Base-by-base conservation (phyloP, 2,888 invertebrate genomes). In the Gymnocheta viridis region DNA sequence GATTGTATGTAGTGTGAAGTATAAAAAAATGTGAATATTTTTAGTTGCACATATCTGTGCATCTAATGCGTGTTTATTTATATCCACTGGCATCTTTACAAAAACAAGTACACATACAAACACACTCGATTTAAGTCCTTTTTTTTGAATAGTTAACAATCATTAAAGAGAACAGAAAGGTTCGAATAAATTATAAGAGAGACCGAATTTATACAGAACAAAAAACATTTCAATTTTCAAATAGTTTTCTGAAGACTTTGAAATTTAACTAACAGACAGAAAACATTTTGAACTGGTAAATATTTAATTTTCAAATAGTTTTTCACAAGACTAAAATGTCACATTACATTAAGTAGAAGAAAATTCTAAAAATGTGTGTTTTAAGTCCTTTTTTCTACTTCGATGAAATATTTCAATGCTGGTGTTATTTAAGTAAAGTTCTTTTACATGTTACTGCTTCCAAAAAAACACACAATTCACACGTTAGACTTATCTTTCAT, bases 1-100 rank as follows among this genome's bases (percentile, higher is more conserved):
- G 27, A 56, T 27, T 70, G 41, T 17, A 66, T n/a, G 49, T 41
- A 51, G 6, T 47, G 5, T 32, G 67, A 62, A 24, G 24, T 44
- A 60, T 10, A 49, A 27, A 49, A 29, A n/a, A 35, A n/a, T 24
- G 12, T 9, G 22, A 49, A 22, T 49, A 49, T 10, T 22, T 49
- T 19, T 14, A 4, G 24, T 27, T 51, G 14, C 27, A 27, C 7
- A 27, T 27, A 27, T 32, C 0, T 24, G 17, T 7, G 60, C 14
- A 14, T 54, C 38, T 70, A 32, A 19, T 27, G n/a, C 49, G 27
- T 72, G 44, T 78, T 69, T 78, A 78, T 77, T 58, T 82, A 67
- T 72, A 60, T 66, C 72, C 66, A 60, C 60, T 72, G 41, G n/a
- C 66, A 60, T 44, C 56, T 82, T 56, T 64, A 41, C 12, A 47